Base-by-base conservation (phyloP, 2,113 vertebrate genomes). In the Narcine bancroftii region DNA sequence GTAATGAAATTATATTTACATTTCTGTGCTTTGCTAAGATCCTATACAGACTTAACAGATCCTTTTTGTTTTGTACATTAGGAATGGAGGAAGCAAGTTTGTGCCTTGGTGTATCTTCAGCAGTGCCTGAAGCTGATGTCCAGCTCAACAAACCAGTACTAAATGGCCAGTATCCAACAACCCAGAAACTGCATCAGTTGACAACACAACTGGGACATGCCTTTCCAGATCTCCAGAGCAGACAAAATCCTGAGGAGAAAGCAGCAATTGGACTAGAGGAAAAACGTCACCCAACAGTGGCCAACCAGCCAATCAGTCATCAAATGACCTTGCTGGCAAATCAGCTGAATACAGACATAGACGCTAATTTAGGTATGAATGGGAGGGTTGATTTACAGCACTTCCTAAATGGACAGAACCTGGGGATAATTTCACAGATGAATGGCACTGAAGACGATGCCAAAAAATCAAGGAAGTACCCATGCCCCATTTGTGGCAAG, bases 341-440 rank as follows among this genome's bases (percentile, higher is more conserved):
- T 95, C 99, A 98, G 93, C 97, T 99, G 92, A 99, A 98, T 69
- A 96, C 98, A 92, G 98, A 99, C 93, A 98, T 98, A 1, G 98
- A 99, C 39, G 96, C 96, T 65, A 95, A 95, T 21, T 94, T 97
- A 2, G 96, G 97, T 94, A 94, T 99, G 93, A 99, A 99, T 0
- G 98, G 99, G 15, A 96, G 99, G 0, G 98, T 99, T 77, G 99
- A 99, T 92, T 95, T 99, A 94, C 99, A 99, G 95, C 99, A 99
- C 95, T 99, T 99, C 95, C 95, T 99, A 72, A 99, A 99, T 0
- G 99, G 99, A 75, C 99, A 99, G 94, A 99, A 99, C 95, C 95
- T 99, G 65, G 98, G 98, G 93, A 99, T 99, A 89, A 99, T 99
- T 98, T 99, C 99, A 76, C 98, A 99, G 94, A 99, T 99, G 98